These are phyloP conservation scores for Rhyzopertha dominica DNA, from an alignment of 1,140 invertebrate species.

Conservation along the genomic window DNA sequence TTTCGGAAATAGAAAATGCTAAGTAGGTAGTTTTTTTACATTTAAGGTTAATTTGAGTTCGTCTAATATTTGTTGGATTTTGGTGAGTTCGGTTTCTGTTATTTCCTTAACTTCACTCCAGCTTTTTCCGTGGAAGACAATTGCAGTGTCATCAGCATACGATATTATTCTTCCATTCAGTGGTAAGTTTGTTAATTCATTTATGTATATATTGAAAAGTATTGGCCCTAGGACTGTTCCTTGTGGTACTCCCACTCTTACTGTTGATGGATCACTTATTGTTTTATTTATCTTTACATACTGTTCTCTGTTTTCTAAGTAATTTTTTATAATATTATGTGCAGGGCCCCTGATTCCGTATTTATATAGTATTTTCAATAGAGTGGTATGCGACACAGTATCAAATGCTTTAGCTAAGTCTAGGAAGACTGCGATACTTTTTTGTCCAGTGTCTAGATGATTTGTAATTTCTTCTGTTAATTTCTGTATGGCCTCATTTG, in stretches of 20 bases:
- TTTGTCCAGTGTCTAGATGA: conserved; percentile 20
- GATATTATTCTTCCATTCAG: conserved; percentile 1
- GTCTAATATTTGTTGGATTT: not conserved
- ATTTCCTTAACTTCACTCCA: not conserved
- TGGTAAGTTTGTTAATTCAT: not conserved
- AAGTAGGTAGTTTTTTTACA: conserved; percentile 1
- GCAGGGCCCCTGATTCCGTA: conserved; percentile 21
- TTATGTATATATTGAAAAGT: not conserved
- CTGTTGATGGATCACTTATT: not conserved
- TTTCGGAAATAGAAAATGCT: not conserved
- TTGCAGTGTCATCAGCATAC: conserved; percentile 8
- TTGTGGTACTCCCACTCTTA: not conserved
- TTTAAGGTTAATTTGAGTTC: conserved; percentile 4
- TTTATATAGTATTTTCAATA: conserved; percentile 22
- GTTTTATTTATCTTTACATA: too few relatives aligned
- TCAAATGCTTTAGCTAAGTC: conserved; percentile 31
- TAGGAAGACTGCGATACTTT: conserved; percentile 22
- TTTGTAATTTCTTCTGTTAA: conserved; percentile 9
- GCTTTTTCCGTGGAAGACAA: not conserved
- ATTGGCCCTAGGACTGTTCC: conserved; percentile 1
- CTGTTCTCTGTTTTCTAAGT: too few relatives aligned
- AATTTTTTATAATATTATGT: conserved; percentile 6
- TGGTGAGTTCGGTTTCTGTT: not conserved
- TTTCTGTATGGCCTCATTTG: conserved; percentile 7
- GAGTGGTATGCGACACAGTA: conserved; percentile 22